A percentile compares a stretch with the other conserved stretches of the same genome.
Evolutionary conservation across 1,140 invertebrate genomes (phyloP).

Genomic region (Leptinotarsa defecta): DNA sequence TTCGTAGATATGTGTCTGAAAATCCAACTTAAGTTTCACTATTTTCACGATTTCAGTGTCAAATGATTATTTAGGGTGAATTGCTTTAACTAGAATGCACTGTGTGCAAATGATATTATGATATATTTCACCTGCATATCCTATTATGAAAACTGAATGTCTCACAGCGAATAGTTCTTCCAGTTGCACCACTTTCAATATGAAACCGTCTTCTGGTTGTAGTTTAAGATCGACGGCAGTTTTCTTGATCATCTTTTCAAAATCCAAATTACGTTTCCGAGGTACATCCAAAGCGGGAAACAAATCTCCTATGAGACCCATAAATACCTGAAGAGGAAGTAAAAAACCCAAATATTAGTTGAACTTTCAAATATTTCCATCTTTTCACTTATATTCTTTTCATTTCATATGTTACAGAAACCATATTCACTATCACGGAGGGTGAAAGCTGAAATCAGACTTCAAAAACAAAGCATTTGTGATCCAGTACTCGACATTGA

Average conservation of each 20-base stretch:
- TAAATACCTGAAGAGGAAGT: slow-evolving; percentile 65
- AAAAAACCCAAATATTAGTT: too few relatives aligned
- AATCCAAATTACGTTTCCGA: slow-evolving; percentile 78
- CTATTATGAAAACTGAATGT: slow-evolving; percentile 93
- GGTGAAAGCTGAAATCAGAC: neutral
- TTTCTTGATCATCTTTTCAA: slow-evolving; percentile 79
- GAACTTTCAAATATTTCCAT: neutral
- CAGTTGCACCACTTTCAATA: slow-evolving; percentile 87
- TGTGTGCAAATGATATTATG: too few relatives aligned
- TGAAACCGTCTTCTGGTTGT: slow-evolving; percentile 90
- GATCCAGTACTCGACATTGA: too few relatives aligned
- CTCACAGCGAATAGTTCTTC: slow-evolving; percentile 90
- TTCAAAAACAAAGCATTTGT: too few relatives aligned
- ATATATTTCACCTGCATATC: slow-evolving; percentile 73
- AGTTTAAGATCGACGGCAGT: slow-evolving; percentile 82
- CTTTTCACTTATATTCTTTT: too few relatives aligned
- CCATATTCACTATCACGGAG: neutral
- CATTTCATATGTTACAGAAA: neutral
- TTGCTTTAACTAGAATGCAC: too few relatives aligned
- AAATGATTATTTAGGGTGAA: too few relatives aligned
- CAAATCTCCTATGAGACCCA: slow-evolving; percentile 88
- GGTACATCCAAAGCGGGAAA: slow-evolving; percentile 90
- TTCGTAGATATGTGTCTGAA: too few relatives aligned
- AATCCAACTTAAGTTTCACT: too few relatives aligned
- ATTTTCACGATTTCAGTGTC: too few relatives aligned